phyloP scores from a whole-genome alignment of 2,113 vertebrate species.

The Abramis brama region DNA sequence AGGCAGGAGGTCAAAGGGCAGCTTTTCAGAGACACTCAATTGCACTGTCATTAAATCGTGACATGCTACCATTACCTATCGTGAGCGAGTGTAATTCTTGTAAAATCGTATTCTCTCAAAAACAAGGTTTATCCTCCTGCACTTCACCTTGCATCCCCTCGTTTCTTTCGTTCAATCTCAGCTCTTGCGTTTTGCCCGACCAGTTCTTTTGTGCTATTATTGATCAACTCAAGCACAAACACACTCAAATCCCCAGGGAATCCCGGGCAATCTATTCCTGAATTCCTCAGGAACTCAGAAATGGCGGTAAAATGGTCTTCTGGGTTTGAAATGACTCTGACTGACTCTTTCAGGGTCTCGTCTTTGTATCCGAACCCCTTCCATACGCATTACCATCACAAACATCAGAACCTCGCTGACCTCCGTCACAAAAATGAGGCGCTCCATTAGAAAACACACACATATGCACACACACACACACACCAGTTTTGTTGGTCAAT shows the following conservation, averaged over 20 bases:
- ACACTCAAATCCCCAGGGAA: slow-evolving; percentile 36
- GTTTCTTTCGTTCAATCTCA: not conserved
- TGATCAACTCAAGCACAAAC: slow-evolving; percentile 36
- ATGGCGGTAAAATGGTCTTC: slow-evolving; percentile 33
- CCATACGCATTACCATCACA: slow-evolving; percentile 81
- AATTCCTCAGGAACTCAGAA: slow-evolving; percentile 23
- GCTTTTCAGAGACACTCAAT: slow-evolving; percentile 75
- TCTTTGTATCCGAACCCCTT: slow-evolving; percentile 74
- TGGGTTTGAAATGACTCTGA: no score
- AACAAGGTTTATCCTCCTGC: not conserved
- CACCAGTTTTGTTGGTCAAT: slow-evolving; percentile 2
- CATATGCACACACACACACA: slow-evolving; percentile 15
- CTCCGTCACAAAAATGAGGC: slow-evolving; percentile 44
- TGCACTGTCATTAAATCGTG: slow-evolving; percentile 74
- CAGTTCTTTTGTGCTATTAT: slow-evolving; percentile 38
- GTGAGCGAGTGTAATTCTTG: slow-evolving; percentile 2
- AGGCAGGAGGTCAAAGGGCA: slow-evolving; percentile 69
- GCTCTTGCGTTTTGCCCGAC: not conserved
- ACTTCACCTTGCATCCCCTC: not conserved
- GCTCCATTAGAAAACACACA: slow-evolving; percentile 2
- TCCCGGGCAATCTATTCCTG: slow-evolving; percentile 11
- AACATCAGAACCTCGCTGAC: slow-evolving; percentile 75
- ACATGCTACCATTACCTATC: slow-evolving; percentile 12
- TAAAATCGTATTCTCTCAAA: not conserved
- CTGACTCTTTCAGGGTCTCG: slow-evolving; percentile 68